phyloP scores from a whole-genome alignment of 2,113 vertebrate genomes.

The Malaclemys terrapin region DNA sequence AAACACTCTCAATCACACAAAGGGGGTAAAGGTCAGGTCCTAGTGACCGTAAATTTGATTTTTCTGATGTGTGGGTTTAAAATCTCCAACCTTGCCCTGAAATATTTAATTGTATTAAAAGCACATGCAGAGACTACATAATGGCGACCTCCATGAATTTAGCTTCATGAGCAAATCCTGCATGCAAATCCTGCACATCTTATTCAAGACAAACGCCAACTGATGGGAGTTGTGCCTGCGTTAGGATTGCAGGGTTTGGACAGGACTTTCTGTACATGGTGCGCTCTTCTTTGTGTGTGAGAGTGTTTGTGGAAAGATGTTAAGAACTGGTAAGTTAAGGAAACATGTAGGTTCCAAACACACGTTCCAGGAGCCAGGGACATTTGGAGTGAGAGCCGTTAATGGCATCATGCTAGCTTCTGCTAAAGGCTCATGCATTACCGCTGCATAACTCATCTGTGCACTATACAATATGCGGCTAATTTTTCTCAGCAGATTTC shows the following conservation, averaged over 20 bases:
- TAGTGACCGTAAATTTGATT: not conserved
- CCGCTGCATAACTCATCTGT: not conserved
- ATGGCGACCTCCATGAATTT: not conserved
- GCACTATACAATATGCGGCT: not conserved
- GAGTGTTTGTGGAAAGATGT: not conserved
- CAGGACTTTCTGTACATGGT: not conserved
- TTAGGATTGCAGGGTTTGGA: accelerated
- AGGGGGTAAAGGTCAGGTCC: not conserved
- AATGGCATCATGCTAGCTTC: not conserved
- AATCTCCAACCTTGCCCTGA: not conserved
- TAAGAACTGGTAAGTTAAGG: not conserved
- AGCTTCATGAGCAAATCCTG: not conserved
- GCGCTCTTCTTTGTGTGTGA: accelerated
- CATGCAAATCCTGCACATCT: not conserved
- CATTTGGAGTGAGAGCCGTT: not conserved
- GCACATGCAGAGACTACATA: not conserved
- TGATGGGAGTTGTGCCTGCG: not conserved
- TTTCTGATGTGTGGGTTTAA: not conserved
- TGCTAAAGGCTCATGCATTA: not conserved
- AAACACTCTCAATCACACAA: not conserved
- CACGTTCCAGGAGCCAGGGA: accelerated
- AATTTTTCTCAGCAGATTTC: not conserved
- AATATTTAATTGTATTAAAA: not conserved
- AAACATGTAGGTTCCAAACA: not conserved
- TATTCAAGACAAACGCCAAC: not conserved